Evolutionary conservation across 2,113 vertebrate genomes (phyloP), one percentile per base, ranked within the genome.

Genomic region (Hirundichthys speculiger): DNA sequence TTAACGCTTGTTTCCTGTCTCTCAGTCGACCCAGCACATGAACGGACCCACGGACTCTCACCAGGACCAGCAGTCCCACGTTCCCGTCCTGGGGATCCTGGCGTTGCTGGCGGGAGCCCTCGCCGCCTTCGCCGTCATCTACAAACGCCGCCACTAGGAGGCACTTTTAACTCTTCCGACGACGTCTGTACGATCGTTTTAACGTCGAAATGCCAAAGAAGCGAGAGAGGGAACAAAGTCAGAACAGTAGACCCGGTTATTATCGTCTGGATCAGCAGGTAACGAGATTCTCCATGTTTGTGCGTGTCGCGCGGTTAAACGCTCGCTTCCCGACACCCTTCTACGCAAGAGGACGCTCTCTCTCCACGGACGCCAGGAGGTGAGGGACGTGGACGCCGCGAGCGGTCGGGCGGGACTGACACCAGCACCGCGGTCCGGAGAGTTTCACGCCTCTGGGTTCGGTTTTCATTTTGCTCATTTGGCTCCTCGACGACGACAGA

Each of bases 161-260:
- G 57, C 16, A 34, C 14, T 84, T 88, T 83, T 88, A 90, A 81
- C 61, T 2, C 2, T 20, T 10, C 43, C 6, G 8, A 11, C 11
- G 0, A 64, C 24, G 2, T 69, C 60, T 57, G 22, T 56, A 27
- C 48, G 6, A 62, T 62, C 10, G 64, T 78, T 89, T 89, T 85
- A 73, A 66, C 65, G 78, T 74, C 13, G 78, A 69, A 77, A 77
- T 77, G 77, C 85, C 88, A 87, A 89, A 86, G 76, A 89, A 27
- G 42, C 27, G 56, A 50, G 58, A 41, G 65, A 61, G 54, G 41
- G 51, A 71, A 55, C 13, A 60, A 75, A 80, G 68, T 77, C 45
- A 24, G 40, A 53, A 71, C 50, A 38, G 51, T 69, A 69, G 66
- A 73, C 6, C n/a, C 64, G 74, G 15, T 80, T 16, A 53, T 69